Percentiles rank a stretch among this genome's conserved stretches.
Evolutionary conservation across 2,113 vertebrate genomes (phyloP).

Genomic region (Podilymbus podiceps): DNA sequence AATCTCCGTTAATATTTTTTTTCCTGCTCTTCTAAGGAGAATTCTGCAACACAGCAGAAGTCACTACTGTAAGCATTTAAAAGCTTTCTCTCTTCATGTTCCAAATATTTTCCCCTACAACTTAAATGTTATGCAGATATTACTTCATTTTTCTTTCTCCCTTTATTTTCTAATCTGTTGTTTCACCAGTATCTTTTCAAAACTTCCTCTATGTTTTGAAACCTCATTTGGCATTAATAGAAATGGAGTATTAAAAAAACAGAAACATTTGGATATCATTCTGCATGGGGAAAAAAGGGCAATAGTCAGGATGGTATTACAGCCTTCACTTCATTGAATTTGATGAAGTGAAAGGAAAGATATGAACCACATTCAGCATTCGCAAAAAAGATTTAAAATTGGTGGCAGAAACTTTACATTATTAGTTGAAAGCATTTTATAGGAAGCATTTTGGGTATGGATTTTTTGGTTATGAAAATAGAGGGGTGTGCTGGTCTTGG

Average conservation of each 20-base stretch:
- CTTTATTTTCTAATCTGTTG: not conserved
- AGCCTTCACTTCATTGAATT: not conserved
- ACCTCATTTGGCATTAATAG: not conserved
- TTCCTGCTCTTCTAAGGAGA: not conserved
- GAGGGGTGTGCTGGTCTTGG: not conserved
- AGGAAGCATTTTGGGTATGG: not conserved
- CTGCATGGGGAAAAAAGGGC: rapidly evolving
- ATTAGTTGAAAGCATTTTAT: not conserved
- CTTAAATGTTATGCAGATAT: not conserved
- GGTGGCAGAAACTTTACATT: not conserved
- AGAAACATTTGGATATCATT: not conserved
- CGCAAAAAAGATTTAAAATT: not conserved
- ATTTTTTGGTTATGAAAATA: not conserved
- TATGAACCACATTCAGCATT: not conserved
- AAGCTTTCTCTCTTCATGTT: not conserved
- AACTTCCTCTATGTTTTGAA: not conserved
- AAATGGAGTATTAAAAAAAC: not conserved
- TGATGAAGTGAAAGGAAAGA: not conserved
- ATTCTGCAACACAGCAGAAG: not conserved
- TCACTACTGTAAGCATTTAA: not conserved
- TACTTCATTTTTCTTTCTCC: not conserved
- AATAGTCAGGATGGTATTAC: not conserved
- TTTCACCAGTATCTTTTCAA: not conserved
- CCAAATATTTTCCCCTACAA: not conserved
- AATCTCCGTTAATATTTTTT: not conserved